Evolutionary conservation across 2,888 invertebrate genomes (phyloP), one percentile per base, ranked within the genome.

Genomic region (Drosophila kambysellisi): DNA sequence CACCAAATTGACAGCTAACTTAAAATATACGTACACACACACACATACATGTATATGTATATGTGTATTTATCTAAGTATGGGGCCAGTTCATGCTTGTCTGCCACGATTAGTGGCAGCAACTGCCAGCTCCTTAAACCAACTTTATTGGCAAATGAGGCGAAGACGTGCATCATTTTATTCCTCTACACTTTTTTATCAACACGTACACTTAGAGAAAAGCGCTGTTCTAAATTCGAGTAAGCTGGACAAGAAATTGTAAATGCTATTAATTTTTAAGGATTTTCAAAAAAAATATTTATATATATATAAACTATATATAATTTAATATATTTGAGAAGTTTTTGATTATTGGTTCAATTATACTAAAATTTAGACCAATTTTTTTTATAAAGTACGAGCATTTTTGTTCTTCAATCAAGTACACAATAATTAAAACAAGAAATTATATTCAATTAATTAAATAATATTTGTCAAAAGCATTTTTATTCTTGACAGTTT

Each of bases 81-180:
- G 83, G 64, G 77, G 74, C 72, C 72, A 79, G 84, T 72, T 84
- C 76, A 80, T 75, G 83, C 79, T 72, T 88, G 88, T 86, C 88
- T 72, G 79, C 74, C 75, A 70, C 79, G 76, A 76, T 83, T 82
- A 79, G 80, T 74, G 74, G 76, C 70, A 68, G 53, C 72, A 66
- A 79, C 72, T 77, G 82, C 69, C 67, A 70, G 70, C 88, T 85
- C 83, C 81, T 79, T 85, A 70, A 83, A 77, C 68, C 83, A 81
- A 74, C 79, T 81, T 73, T 73, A 79, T 81, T 83, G 85, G 74
- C 72, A 82, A 80, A 87, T 74, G 71, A 71, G 65, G 70, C 76
- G 82, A 74, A 84, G 79, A 84, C 76, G 76, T 77, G 68, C 82
- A 74, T 60, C 79, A 41, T 70, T 69, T 69, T 61, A 53, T 57